These are phyloP conservation scores for Etheostoma perlongum DNA, from an alignment of 2,797 vertebrate genomes.

Conservation along the genomic window DNA sequence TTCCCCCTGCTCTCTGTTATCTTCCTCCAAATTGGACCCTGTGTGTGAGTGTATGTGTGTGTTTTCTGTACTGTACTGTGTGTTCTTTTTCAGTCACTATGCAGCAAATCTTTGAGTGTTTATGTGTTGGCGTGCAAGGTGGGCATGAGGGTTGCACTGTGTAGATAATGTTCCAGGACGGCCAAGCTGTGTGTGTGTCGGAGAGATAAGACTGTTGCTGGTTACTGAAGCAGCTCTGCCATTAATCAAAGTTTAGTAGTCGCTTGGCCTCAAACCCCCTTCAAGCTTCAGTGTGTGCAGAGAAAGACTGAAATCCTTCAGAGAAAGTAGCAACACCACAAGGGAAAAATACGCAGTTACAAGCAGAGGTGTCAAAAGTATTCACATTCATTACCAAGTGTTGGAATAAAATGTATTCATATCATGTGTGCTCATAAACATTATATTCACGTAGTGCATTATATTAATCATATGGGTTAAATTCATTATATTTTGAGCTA, in stretches of 20 bases:
- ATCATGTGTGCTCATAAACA: too few species aligned
- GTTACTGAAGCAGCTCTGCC: slow-evolving; percentile 51
- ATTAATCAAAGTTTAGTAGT: slow-evolving; percentile 70
- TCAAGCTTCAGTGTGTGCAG: slow-evolving; percentile 11
- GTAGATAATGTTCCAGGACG: slow-evolving; percentile 58
- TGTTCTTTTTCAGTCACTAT: slow-evolving; percentile 12
- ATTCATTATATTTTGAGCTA: too few species aligned
- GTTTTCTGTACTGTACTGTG: neutral
- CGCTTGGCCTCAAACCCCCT: slow-evolving; percentile 37
- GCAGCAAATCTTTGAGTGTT: slow-evolving; percentile 36
- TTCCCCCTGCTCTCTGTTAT: slow-evolving; percentile 33
- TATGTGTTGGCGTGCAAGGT: slow-evolving; percentile 23
- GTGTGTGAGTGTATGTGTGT: slow-evolving; percentile 1
- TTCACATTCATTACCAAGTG: too few species aligned
- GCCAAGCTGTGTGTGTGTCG: slow-evolving; percentile 71
- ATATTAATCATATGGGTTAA: too few species aligned
- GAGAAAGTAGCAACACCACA: neutral
- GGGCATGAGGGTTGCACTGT: slow-evolving; percentile 31
- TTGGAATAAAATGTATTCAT: too few species aligned
- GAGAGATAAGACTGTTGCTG: slow-evolving; percentile 75
- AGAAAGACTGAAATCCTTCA: slow-evolving; percentile 13
- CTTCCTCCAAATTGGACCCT: slow-evolving; percentile 40
- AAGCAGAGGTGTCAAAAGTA: neutral
- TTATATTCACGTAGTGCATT: too few species aligned
- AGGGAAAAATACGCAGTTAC: neutral